Evolutionary conservation across 2,888 invertebrate species (phyloP), one percentile per base, ranked within the genome.

Genomic region (Tolmerus cingulatus): DNA sequence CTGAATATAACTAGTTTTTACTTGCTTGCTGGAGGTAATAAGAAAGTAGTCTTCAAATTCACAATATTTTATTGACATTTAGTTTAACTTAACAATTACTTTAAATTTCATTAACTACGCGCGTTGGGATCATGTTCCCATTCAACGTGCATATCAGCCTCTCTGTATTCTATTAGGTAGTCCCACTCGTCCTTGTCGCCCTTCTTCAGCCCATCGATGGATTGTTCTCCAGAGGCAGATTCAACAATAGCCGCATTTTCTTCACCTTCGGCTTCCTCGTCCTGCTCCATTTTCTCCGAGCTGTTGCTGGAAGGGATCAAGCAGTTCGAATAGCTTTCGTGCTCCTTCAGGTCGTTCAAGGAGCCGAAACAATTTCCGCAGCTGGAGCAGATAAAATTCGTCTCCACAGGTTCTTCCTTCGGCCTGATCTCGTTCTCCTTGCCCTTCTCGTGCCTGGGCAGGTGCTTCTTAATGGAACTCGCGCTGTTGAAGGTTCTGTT

Each of bases 401-500:
- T 4, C 23, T 43, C 12, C 9, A 12, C 9, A 14, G 89, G 4
- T 16, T 46, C 16, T 16, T 7, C 34, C 7, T 46, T 16, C 14
- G 4, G 0, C 4, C 4, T 14, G 43, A 1, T 46, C 89, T 89
- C 30, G 88, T 89, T 2, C 89, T 88, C 86, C 89, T 89, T 2
- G 89, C 87, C 86, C 89, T 89, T 2, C 89, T 84, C 88, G 91
- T 97, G 97, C 90, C 96, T 96, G 23, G 96, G 94, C 89, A 97
- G 93, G 91, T 97, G 97, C 40, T 84, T 84, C 27, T 84, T 84
- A 12, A 84, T n/a, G 12, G 37, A 34, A 8, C 66, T 40, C 19
- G 43, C 57, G 0, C 97, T 97, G 90, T 96, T 97, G 88, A 97
- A 94, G 77, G 94, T 94, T 90, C 97, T 96, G 90, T 96, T 95